phyloP scores from a whole-genome alignment of 2,113 vertebrate genomes.

The Corythaeola cristata region DNA sequence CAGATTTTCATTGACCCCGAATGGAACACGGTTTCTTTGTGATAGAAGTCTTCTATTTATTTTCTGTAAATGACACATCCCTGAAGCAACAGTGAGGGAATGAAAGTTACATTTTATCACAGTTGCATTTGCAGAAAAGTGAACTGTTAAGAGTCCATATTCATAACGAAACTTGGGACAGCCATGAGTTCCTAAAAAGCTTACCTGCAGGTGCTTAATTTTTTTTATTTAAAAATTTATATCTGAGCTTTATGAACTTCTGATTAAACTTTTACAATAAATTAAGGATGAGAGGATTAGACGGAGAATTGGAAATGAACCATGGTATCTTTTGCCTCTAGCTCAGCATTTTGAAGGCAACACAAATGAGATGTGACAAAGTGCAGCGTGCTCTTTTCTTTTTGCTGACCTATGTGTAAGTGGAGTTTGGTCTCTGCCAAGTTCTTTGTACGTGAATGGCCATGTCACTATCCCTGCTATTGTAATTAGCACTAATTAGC shows the following conservation, averaged over 20 bases:
- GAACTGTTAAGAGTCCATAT: not conserved
- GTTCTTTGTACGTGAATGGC: slow-evolving; percentile 24
- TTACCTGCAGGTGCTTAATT: slow-evolving; percentile 49
- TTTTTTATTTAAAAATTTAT: slow-evolving; percentile 62
- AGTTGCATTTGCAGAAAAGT: slow-evolving; percentile 16
- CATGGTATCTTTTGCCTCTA: slow-evolving; percentile 54
- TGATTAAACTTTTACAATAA: slow-evolving; percentile 70
- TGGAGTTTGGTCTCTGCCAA: slow-evolving; percentile 29
- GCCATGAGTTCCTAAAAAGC: slow-evolving; percentile 8
- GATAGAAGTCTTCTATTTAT: slow-evolving; percentile 49
- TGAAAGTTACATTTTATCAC: slow-evolving; percentile 54
- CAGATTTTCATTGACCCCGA: slow-evolving; percentile 15
- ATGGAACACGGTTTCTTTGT: not conserved
- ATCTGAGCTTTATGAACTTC: slow-evolving; percentile 53
- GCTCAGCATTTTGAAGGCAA: slow-evolving; percentile 61
- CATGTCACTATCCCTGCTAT: not conserved
- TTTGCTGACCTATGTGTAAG: slow-evolving; percentile 19
- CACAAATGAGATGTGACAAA: slow-evolving; percentile 67
- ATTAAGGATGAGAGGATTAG: slow-evolving; percentile 60
- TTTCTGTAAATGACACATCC: slow-evolving; percentile 51
- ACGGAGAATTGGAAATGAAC: slow-evolving; percentile 54
- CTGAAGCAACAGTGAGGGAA: slow-evolving; percentile 43
- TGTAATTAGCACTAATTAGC: slow-evolving; percentile 33
- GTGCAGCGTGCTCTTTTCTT: not conserved
- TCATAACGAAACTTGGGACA: slow-evolving; percentile 25